Conservation (phyloP, 2,113 vertebrate species). For the Neotoma lepida region DNA sequence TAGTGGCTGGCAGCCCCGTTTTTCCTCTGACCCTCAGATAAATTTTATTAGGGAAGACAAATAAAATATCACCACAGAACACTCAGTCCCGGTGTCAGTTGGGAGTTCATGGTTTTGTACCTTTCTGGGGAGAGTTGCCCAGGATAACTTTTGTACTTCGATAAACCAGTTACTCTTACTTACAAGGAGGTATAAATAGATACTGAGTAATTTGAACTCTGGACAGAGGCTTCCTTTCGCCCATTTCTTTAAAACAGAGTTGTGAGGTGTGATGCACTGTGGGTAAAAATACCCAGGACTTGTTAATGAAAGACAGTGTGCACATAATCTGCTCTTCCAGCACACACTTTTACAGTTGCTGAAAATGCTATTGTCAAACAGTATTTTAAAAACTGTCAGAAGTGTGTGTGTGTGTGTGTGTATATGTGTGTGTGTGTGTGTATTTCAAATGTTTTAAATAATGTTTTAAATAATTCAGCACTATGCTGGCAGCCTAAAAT, state of each 20-base stretch:
- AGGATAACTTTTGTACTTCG: neutral
- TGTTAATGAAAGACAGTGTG: constrained; percentile 70
- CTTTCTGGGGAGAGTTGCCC: neutral
- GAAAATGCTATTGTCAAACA: constrained; percentile 76
- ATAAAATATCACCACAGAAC: too few species aligned
- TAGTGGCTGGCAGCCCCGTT: too few species aligned
- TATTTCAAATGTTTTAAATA: constrained; percentile 65
- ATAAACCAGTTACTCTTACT: constrained; percentile 25
- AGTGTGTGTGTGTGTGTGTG: constrained; percentile 58
- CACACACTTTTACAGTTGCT: constrained; percentile 75
- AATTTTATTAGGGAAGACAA: too few species aligned
- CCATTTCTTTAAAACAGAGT: neutral
- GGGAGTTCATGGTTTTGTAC: neutral
- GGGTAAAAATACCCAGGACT: constrained; percentile 67
- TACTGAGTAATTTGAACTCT: constrained; percentile 39
- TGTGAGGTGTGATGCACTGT: constrained; percentile 37
- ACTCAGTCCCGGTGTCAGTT: neutral
- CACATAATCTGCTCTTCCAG: constrained; percentile 61
- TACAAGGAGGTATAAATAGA: neutral
- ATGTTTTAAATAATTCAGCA: constrained; percentile 80
- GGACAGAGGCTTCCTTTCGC: neutral
- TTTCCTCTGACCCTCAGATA: too few species aligned
- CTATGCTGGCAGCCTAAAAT: constrained; percentile 37
- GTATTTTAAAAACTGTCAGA: constrained; percentile 76
- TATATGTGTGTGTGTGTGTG: constrained; percentile 64